These are phyloP conservation scores for Drosophila helvetica DNA, from an alignment of 2,888 invertebrate species.

Conservation along the genomic window DNA sequence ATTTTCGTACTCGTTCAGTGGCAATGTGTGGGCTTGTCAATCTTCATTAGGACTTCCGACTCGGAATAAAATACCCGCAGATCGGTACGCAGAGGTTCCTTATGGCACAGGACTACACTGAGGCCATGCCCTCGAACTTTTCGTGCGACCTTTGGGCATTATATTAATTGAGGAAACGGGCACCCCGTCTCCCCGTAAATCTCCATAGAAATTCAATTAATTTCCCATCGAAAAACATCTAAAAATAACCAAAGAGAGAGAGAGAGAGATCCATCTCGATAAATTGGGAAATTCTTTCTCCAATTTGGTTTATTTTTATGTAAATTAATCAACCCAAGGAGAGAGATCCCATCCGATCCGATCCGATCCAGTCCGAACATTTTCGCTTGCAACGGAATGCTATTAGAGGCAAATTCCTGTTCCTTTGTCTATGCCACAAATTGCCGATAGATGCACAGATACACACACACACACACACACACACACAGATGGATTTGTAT, in stretches of 20 bases:
- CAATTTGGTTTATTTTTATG: conserved; percentile 68
- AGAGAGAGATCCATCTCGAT: conserved; percentile 1
- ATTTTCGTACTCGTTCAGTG: conserved; percentile 48
- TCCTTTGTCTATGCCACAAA: conserved; percentile 77
- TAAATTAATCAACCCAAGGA: conserved; percentile 64
- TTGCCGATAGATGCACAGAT: conserved; percentile 62
- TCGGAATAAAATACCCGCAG: conserved; percentile 59
- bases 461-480: conserved; percentile 45
- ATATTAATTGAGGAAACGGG: neutral
- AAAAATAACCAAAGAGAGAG: conserved; percentile 5
- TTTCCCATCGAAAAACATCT: conserved; percentile 16
- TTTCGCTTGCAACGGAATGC: conserved; percentile 39
- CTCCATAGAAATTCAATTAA: conserved; percentile 13
- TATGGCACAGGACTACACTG: conserved; percentile 43
- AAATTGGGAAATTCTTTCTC: neutral
- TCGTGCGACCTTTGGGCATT: neutral
- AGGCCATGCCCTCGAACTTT: neutral
- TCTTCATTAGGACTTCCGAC: conserved; percentile 62
- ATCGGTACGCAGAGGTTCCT: conserved; percentile 34
- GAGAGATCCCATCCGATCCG: too few species aligned
- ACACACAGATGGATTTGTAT: conserved; percentile 74
- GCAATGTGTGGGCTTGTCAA: conserved; percentile 55
- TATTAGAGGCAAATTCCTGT: conserved; percentile 67
- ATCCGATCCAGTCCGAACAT: neutral
- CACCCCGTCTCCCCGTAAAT: too few species aligned